phyloP scores from a whole-genome alignment of 2,888 invertebrate species.

The Hirtodrosophila histrioides region DNA sequence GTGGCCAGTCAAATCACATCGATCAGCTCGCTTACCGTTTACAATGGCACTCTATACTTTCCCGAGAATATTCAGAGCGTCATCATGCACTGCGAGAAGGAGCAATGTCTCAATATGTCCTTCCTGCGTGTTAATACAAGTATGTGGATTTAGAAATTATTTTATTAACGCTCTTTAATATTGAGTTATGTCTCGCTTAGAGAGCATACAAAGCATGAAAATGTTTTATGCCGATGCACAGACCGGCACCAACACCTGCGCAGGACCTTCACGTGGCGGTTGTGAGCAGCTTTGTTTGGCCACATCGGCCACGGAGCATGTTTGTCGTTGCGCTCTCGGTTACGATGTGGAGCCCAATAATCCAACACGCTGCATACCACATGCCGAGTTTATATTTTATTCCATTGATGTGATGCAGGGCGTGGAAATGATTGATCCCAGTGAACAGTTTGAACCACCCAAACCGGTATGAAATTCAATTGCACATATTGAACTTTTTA shows the following conservation, averaged over 20 bases:
- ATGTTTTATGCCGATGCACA: slow-evolving; percentile 90
- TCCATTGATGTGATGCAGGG: slow-evolving; percentile 92
- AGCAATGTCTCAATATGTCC: slow-evolving; percentile 84
- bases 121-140: slow-evolving; percentile 87
- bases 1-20: slow-evolving; percentile 81
- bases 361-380: slow-evolving; percentile 86
- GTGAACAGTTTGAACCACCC: slow-evolving; percentile 67
- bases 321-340: slow-evolving; percentile 92
- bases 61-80: slow-evolving; percentile 88
- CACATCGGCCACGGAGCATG: slow-evolving; percentile 85
- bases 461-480: slow-evolving; percentile 62
- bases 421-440: slow-evolving; percentile 82
- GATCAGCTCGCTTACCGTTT: slow-evolving; percentile 88
- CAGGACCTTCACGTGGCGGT: slow-evolving; percentile 85
- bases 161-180: background rate
- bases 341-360: slow-evolving; percentile 86
- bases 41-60: slow-evolving; percentile 88
- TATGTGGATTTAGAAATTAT: slow-evolving; percentile 27
- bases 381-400: slow-evolving; percentile 90
- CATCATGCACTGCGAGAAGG: slow-evolving; percentile 88
- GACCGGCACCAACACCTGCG: slow-evolving; percentile 86
- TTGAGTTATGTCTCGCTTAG: slow-evolving; percentile 73
- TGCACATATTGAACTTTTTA: background rate
- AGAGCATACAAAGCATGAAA: slow-evolving; percentile 88
- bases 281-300: slow-evolving; percentile 92